Conservation (phyloP, 2,113 vertebrate genomes). For the Anolis sagrei region DNA sequence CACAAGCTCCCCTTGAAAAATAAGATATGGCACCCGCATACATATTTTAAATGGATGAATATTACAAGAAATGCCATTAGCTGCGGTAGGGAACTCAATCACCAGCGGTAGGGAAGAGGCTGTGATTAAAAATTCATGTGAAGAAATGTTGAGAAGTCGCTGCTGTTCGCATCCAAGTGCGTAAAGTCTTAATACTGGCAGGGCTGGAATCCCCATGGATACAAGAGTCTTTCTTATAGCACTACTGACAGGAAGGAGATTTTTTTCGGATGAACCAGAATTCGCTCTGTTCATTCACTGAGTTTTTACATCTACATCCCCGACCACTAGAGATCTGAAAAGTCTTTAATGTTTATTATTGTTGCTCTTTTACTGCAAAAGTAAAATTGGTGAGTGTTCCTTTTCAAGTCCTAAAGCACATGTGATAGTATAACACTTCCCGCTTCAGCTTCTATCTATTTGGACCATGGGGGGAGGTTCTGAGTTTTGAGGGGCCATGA, state of each 20-base stretch:
- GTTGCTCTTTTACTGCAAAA: not conserved
- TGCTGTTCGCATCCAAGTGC: conserved; percentile 60
- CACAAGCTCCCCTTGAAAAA: conserved; percentile 72
- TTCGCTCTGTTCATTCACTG: fast-evolving
- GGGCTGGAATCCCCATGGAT: conserved; percentile 39
- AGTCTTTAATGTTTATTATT: conserved; percentile 2
- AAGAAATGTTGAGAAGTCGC: conserved; percentile 70
- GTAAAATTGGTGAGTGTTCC: too few relatives aligned
- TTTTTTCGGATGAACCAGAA: conserved; percentile 1
- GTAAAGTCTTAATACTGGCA: conserved; percentile 57
- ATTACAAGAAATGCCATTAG: conserved; percentile 74
- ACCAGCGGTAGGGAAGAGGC: conserved; percentile 61
- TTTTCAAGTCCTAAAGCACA: too few relatives aligned
- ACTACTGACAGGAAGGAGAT: not conserved
- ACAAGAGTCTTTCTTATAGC: conserved; percentile 25
- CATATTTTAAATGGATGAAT: conserved; percentile 75
- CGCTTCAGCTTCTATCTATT: too few relatives aligned
- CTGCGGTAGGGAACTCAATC: conserved; percentile 73
- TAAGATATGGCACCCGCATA: conserved; percentile 67
- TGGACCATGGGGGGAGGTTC: too few relatives aligned
- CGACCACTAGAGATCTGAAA: not conserved
- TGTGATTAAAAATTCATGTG: conserved; percentile 80
- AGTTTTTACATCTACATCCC: conserved; percentile 15
- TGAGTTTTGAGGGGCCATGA: too few relatives aligned
- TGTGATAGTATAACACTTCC: too few relatives aligned